Evolutionary conservation across 2,797 vertebrate species (phyloP).

Genomic region (Eulemur mongoz): DNA sequence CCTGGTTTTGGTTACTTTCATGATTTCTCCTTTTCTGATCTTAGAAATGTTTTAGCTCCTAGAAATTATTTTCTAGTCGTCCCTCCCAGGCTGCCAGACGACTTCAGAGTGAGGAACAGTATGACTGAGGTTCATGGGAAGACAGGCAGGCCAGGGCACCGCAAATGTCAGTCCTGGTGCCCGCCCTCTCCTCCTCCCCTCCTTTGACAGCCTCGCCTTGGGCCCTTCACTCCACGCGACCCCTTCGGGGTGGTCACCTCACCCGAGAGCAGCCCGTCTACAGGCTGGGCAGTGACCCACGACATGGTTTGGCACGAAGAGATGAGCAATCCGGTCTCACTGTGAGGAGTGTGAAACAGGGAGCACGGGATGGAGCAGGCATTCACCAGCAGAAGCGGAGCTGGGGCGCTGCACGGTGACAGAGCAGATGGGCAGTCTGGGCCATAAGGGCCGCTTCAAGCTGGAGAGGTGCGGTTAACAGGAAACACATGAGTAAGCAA

Average conservation of each 20-base stretch:
- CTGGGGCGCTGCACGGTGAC: not conserved
- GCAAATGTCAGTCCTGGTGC: fast-evolving
- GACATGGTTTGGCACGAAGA: not conserved
- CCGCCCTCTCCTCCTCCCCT: not conserved
- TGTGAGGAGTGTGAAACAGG: not conserved
- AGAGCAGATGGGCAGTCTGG: constrained; percentile 34
- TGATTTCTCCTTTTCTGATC: constrained; percentile 63
- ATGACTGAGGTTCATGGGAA: not conserved
- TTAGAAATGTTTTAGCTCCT: constrained; percentile 47
- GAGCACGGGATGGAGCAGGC: not conserved
- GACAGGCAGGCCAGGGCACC: fast-evolving
- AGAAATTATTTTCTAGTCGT: constrained; percentile 53
- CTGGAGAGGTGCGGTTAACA: constrained; percentile 21
- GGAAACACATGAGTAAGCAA: constrained; percentile 16
- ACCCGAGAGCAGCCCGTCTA: not conserved
- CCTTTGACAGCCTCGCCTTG: not conserved
- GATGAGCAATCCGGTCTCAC: constrained; percentile 31
- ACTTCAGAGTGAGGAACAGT: not conserved
- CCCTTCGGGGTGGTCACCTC: not conserved
- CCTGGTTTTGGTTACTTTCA: not conserved
- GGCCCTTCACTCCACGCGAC: not conserved
- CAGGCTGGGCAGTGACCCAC: not conserved
- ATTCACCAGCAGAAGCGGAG: not conserved
- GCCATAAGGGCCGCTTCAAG: constrained; percentile 32
- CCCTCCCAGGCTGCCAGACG: not conserved